These are phyloP conservation scores for Cynocephalus volans DNA, from an alignment of 2,113 vertebrate species.

Conservation along the genomic window DNA sequence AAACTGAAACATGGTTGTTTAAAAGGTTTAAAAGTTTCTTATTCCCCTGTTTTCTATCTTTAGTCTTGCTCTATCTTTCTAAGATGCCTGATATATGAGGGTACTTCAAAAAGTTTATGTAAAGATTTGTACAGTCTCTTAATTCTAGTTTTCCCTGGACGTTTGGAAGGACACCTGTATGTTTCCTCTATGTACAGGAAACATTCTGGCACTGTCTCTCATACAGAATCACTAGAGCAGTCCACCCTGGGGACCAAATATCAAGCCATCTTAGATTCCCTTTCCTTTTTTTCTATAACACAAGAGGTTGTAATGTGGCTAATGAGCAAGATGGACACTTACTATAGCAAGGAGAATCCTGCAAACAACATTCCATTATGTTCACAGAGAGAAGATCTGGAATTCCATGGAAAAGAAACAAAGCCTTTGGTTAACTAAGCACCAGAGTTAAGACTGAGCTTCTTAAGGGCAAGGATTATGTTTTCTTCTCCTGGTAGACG, in stretches of 20 bases:
- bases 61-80: background rate
- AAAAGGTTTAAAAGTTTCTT: conserved; percentile 74
- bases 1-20: conserved; percentile 59
- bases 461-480: background rate
- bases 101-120: no score
- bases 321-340: background rate
- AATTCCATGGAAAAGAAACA: background rate
- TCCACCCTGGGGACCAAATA: fast-evolving
- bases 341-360: background rate
- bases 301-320: background rate
- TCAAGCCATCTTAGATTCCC: background rate
- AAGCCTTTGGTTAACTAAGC: background rate
- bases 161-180: no score
- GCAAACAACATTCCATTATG: background rate
- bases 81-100: background rate
- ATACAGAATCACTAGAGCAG: no score
- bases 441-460: background rate
- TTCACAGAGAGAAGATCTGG: background rate
- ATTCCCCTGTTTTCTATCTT: conserved; percentile 53
- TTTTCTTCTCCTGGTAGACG: background rate
- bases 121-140: no score
- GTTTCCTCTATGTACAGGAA: background rate
- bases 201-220: background rate
- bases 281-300: background rate
- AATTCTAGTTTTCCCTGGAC: no score